Base-by-base conservation (phyloP, 2,888 invertebrate genomes). In the Pristionchus maxplancki region DNA sequence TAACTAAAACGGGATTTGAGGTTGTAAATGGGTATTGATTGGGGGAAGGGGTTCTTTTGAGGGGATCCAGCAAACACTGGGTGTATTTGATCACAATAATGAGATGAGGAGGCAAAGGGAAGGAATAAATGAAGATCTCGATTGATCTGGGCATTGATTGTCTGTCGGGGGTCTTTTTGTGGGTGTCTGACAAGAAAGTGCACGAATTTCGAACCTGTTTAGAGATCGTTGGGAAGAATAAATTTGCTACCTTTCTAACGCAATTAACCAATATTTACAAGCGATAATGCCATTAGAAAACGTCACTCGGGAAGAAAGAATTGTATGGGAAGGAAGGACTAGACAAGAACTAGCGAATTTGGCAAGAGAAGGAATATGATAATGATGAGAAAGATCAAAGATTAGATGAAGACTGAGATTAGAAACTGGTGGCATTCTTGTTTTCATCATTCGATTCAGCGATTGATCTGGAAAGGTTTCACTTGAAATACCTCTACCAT, bases 251-350 rank as follows among this genome's bases (percentile, higher is more conserved):
- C 31, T 48, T 81, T 48, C 82, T 83, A 83, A 24, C 11, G 78
- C 78, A n/a, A 83, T 83, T 34, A 83, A 83, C 50, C 53, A 83
- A 34, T 50, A 83, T 50, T 83, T 50, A 83, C 53, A 50, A 53
- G 53, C 82, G 50, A 83, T 83, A 83, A 83, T 83, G 53, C 53
- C n/a, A 37, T 34, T 34, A 50, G 31, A 53, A 44, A 74, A 31
- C 8, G 40, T 74, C 74, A 74, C 74, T 74, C 74, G 81, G 81
- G 82, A 34, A 34, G 53, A 37, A 34, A 50, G 13, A 4, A 3
- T 44, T 78, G 24, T 40, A 78, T 78, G 34, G 31, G 24, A 44
- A 83, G 11, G 28, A 34, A 71, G 1, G 34, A 83, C 53, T 83
- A 50, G 53, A 53, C 53, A 53, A 83, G 37, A 53, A 53, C 78